Evolutionary conservation across 2,888 invertebrate genomes (phyloP).

Genomic region (Oscheius sp.): DNA sequence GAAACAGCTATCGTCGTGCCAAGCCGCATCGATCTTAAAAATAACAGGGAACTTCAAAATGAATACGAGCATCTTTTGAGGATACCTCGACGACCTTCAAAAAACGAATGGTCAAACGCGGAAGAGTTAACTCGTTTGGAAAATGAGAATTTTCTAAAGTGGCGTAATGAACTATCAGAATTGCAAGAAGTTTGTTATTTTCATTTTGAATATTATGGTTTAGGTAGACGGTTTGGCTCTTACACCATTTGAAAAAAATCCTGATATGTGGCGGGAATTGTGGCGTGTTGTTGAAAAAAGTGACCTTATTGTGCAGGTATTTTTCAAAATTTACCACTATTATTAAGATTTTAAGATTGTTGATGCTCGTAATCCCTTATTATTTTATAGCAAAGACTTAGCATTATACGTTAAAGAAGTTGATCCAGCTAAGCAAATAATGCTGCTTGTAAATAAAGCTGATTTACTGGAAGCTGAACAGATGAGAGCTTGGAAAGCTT

Average conservation of each 20-base stretch:
- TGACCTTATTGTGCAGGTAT: conserved; percentile 70
- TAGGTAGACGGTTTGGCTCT: conserved; percentile 80
- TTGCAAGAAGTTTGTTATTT: conserved; percentile 67
- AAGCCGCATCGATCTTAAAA: conserved; percentile 48
- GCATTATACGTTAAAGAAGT: conserved; percentile 86
- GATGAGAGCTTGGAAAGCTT: conserved; percentile 73
- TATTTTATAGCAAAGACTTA: conserved; percentile 91
- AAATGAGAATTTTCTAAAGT: conserved; percentile 84
- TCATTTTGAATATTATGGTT: conserved; percentile 8
- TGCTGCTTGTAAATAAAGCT: conserved; percentile 92
- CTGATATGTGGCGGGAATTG: conserved; percentile 96
- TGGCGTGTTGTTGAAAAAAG: conserved; percentile 96
- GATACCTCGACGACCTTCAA: conserved; percentile 87
- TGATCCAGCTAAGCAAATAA: conserved; percentile 79
- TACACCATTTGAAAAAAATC: conserved; percentile 96
- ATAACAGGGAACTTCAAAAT: conserved; percentile 57
- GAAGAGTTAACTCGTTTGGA: conserved; percentile 85
- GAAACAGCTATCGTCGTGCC: conserved; percentile 59
- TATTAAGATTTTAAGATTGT: conserved; percentile 79
- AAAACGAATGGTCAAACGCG: conserved; percentile 81
- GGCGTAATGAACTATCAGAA: conserved; percentile 85
- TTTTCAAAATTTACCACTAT: not conserved
- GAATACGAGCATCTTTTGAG: conserved; percentile 77
- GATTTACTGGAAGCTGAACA: conserved; percentile 86
- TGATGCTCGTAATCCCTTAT: conserved; percentile 92